phyloP scores from a whole-genome alignment of 2,797 vertebrate genomes.

The Zalophus californianus region DNA sequence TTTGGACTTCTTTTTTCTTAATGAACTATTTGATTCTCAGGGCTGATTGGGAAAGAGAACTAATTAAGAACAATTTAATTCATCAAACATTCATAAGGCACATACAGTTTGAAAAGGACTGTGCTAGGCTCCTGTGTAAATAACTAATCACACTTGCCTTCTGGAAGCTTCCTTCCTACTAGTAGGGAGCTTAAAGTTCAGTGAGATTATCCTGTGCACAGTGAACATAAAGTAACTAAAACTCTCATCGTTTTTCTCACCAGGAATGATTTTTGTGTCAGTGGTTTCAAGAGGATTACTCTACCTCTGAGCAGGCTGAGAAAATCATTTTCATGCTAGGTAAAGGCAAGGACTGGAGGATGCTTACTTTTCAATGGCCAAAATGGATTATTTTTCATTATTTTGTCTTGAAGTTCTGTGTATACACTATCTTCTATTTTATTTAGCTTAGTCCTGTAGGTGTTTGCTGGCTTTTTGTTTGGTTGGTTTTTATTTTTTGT shows the following conservation, averaged over 20 bases:
- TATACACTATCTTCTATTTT: not conserved
- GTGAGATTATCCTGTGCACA: not conserved
- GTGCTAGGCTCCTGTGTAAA: not conserved
- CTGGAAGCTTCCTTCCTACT: not conserved
- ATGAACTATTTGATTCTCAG: conserved; percentile 1
- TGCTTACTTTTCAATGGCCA: not conserved
- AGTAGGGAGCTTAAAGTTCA: not conserved
- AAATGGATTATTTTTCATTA: not conserved
- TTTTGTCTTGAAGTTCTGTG: not conserved
- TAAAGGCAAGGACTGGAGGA: not conserved
- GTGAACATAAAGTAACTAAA: not conserved
- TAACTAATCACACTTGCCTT: not conserved
- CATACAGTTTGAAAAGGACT: not conserved
- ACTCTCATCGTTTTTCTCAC: not conserved
- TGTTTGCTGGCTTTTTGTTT: not conserved
- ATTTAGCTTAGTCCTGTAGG: not conserved
- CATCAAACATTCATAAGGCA: not conserved
- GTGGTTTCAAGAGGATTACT: not conserved
- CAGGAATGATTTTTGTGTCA: not conserved
- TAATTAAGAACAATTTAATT: not conserved
- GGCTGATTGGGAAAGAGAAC: not conserved
- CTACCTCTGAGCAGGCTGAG: not conserved
- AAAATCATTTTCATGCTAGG: not conserved
- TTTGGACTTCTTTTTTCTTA: not conserved
- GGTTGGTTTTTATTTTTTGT: too few species aligned